Evolutionary conservation across 1,140 invertebrate species (phyloP).

Genomic region (Lordiphosa collinella): DNA sequence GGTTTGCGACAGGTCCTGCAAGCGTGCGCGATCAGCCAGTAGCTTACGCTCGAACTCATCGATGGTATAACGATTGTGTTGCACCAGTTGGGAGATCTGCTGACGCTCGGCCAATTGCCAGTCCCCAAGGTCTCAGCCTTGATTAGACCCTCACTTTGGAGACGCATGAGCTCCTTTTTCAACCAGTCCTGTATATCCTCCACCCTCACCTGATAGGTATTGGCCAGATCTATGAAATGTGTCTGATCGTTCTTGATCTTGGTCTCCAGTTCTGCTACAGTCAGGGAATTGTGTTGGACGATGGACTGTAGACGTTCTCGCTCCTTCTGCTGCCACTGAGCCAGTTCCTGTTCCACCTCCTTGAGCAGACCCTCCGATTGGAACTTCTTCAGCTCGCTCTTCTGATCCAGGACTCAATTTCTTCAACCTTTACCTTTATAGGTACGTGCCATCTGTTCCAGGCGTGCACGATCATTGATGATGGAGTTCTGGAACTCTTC

Average conservation of each 20-base stretch:
- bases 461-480: conserved; percentile 55
- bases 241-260: conserved; percentile 72
- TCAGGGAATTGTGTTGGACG: conserved; percentile 64
- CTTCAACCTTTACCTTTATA: conserved; percentile 71
- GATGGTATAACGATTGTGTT: conserved; percentile 62
- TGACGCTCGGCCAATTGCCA: conserved; percentile 65
- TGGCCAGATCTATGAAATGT: conserved; percentile 64
- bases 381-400: conserved; percentile 61
- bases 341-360: conserved; percentile 65
- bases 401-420: conserved; percentile 72
- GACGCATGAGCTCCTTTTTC: conserved; percentile 62
- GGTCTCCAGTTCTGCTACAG: conserved; percentile 61
- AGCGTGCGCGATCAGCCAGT: conserved; percentile 49
- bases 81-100: conserved; percentile 52
- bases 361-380: conserved; percentile 68
- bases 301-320: conserved; percentile 57
- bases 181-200: conserved; percentile 74
- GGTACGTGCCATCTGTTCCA: conserved; percentile 59
- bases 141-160: conserved; percentile 65
- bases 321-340: conserved; percentile 64
- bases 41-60: conserved; percentile 67
- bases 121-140: conserved; percentile 66
- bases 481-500: conserved; percentile 69
- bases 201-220: conserved; percentile 64
- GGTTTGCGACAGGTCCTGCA: conserved; percentile 57